Evolutionary conservation across 2,113 vertebrate genomes (phyloP).

Genomic region (Bambusicola thoracicus): DNA sequence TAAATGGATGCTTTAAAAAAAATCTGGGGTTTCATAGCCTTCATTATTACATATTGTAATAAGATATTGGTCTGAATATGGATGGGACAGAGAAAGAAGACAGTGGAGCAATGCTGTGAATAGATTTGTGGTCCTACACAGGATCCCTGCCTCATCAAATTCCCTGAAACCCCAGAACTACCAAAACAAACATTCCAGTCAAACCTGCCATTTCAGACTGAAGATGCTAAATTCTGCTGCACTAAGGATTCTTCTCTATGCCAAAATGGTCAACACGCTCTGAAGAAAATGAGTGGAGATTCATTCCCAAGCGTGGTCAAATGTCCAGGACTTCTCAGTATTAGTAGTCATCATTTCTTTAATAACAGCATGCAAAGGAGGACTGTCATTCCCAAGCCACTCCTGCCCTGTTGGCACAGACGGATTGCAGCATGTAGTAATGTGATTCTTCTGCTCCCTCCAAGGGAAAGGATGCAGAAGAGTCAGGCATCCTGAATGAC

Average conservation of each 20-base stretch:
- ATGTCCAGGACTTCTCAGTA: constrained; percentile 14
- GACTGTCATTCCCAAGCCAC: constrained; percentile 16
- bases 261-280: neutral
- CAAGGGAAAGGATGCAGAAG: neutral
- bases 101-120: neutral
- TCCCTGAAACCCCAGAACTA: neutral
- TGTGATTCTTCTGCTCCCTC: neutral
- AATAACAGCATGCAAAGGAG: constrained; percentile 22
- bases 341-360: constrained; percentile 11
- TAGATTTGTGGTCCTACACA: neutral
- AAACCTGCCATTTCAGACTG: neutral
- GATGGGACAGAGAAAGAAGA: neutral
- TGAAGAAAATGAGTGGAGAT: neutral
- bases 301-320: neutral
- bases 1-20: neutral
- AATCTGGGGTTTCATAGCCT: neutral
- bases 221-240: constrained; percentile 12
- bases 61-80: neutral
- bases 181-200: neutral
- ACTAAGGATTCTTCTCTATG: neutral
- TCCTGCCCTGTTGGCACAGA: constrained; percentile 47
- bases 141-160: constrained; percentile 2
- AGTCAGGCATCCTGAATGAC: neutral
- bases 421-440: neutral
- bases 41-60: neutral